Evolutionary conservation across 2,113 vertebrate genomes (phyloP), one percentile per base, ranked within the genome.

Genomic region (Poecile atricapillus): DNA sequence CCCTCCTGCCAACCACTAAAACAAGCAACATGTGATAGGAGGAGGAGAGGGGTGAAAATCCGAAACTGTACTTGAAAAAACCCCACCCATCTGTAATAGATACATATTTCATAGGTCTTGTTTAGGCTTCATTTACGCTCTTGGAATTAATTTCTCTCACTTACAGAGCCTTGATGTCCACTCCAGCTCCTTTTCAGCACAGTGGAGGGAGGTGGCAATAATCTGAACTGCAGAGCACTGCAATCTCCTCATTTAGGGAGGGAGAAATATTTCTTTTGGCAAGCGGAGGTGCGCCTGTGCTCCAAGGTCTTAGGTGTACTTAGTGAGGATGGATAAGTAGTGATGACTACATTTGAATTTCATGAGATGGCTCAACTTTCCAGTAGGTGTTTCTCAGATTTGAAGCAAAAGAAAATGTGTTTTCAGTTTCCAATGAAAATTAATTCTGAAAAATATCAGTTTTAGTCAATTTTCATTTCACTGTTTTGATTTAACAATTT

Each of bases 1-100:
- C 90, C 96, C 80, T 95, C 90, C 88, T 87, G 90, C 90, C 96
- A 96, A 77, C 94, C 93, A 79, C 93, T 96, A 81, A 97, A 95
- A 95, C 76, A 93, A 95, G 93, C 96, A 97, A 84, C 88, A 94
- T 86, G 52, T 93, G 95, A 96, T 78, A 81, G 92, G 58, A 90
- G 88, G 75, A 95, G 86, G 68, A 92, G 83, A 93, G 49, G 90
- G 90, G 90, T 63, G 65, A 90, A 94, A 93, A 96, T 93, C 64
- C 11, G 0, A 90, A 89, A 90, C 79, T 64, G 76, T 35, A 33
- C 44, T 84, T 35, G 65, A 6, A n/a, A 58, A 59, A 53, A 20
- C 2, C 2, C 2, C 74, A 86, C 67, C 77, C 88, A 87, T 89
- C 87, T 93, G 90, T 75, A 93, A 80, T 33, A 59, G 85, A 90